Conservation (phyloP, 1,140 invertebrate genomes). For the Ips nitidus region DNA sequence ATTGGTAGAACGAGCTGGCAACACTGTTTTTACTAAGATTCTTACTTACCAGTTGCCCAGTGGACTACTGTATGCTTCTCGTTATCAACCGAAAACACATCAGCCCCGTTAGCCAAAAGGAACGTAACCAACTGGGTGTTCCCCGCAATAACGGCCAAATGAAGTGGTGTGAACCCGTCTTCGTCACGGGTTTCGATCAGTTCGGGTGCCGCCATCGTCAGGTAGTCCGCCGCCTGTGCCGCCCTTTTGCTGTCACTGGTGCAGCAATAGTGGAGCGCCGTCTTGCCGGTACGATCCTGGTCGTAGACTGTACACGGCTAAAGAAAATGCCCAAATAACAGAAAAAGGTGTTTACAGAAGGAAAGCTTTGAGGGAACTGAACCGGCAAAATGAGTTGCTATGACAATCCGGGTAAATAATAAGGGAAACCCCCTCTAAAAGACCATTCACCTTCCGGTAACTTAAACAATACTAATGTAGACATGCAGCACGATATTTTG, state of each 20-base stretch:
- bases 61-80: conserved; percentile 96
- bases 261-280: conserved; percentile 90
- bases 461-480: background rate
- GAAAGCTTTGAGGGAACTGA: conserved; percentile 1
- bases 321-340: conserved; percentile 28
- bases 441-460: conserved; percentile 27
- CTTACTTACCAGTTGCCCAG: conserved; percentile 88
- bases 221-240: conserved; percentile 64
- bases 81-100: conserved; percentile 86
- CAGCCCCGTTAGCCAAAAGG: conserved; percentile 77
- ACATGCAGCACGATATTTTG: background rate
- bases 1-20: too few relatives aligned
- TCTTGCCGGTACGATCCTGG: conserved; percentile 80
- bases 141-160: conserved; percentile 90
- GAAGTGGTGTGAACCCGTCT: conserved; percentile 91
- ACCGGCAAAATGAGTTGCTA: conserved; percentile 37
- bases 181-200: conserved; percentile 82
- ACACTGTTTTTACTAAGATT: too few relatives aligned
- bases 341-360: background rate
- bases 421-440: conserved; percentile 12
- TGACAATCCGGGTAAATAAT: conserved; percentile 43
- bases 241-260: conserved; percentile 53
- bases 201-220: conserved; percentile 75
- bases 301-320: conserved; percentile 65
- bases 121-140: conserved; percentile 80